Evolutionary conservation across 2,888 invertebrate genomes (phyloP).

Genomic region (Hirtodrosophila cameraria): DNA sequence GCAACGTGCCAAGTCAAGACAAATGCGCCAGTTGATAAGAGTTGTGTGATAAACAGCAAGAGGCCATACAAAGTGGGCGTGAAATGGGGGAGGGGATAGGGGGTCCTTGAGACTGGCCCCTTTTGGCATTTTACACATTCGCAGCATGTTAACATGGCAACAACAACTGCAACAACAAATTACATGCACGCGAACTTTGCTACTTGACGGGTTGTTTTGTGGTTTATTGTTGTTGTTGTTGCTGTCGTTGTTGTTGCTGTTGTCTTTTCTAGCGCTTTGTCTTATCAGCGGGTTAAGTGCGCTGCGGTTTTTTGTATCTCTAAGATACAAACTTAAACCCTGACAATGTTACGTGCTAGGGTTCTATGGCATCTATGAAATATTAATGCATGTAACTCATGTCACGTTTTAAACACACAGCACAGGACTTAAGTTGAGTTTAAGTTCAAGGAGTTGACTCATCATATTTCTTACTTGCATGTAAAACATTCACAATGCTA

Average conservation of each 20-base stretch:
- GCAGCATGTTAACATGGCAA: slow-evolving; percentile 54
- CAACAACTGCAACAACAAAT: slow-evolving; percentile 37
- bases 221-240: slow-evolving; percentile 11
- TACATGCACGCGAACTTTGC: slow-evolving; percentile 56
- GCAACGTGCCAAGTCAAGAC: slow-evolving; percentile 42
- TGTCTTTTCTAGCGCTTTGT: slow-evolving; percentile 36
- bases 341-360: slow-evolving; percentile 45
- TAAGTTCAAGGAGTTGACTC: slow-evolving; percentile 24
- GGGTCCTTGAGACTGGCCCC: slow-evolving; percentile 21
- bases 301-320: slow-evolving; percentile 47
- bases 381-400: slow-evolving; percentile 43
- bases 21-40: slow-evolving; percentile 54
- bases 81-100: not conserved
- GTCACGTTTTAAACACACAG: slow-evolving; percentile 47
- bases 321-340: slow-evolving; percentile 41
- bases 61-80: not conserved
- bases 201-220: slow-evolving; percentile 31
- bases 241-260: slow-evolving; percentile 13
- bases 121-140: slow-evolving; percentile 50
- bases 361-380: slow-evolving; percentile 43
- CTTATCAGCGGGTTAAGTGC: slow-evolving; percentile 51
- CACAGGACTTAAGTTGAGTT: too few species aligned
- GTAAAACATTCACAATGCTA: slow-evolving; percentile 40
- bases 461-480: slow-evolving; percentile 19
- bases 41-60: slow-evolving; percentile 41